Evolutionary conservation across 2,113 vertebrate species (phyloP).

Genomic region (Aptenodytes forsteri): DNA sequence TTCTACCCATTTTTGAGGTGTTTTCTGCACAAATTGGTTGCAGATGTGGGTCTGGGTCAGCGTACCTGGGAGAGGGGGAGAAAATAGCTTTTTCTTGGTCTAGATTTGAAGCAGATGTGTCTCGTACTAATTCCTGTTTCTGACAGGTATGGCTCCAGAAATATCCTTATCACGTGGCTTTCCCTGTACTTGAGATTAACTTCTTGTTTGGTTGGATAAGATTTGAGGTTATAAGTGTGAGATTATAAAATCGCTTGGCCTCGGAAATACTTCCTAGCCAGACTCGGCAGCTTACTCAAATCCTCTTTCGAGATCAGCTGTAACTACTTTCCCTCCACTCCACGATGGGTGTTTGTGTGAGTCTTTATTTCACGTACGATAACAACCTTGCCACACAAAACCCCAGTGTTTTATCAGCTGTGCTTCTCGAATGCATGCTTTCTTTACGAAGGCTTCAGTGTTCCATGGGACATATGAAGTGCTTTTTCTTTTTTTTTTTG

Average conservation of each 20-base stretch:
- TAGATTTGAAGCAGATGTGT: not conserved
- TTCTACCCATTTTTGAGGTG: not conserved
- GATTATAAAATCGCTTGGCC: not conserved
- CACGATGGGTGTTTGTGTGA: not conserved
- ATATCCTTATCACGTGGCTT: not conserved
- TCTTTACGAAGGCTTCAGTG: not conserved
- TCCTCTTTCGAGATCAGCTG: not conserved
- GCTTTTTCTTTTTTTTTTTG: not conserved
- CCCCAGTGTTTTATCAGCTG: not conserved
- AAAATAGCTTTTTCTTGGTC: not conserved
- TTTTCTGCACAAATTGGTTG: not conserved
- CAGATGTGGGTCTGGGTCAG: rapidly evolving
- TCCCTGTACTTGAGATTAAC: not conserved
- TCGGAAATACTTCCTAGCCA: not conserved
- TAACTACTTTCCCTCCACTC: not conserved
- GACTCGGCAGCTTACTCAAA: not conserved
- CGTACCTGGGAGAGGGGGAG: rapidly evolving
- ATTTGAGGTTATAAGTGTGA: not conserved
- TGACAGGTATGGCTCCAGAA: not conserved
- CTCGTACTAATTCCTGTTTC: not conserved
- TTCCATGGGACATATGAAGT: not conserved
- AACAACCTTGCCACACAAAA: not conserved
- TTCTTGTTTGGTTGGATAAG: not conserved
- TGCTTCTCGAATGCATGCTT: not conserved
- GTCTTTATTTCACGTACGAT: not conserved